Base-by-base conservation (phyloP, 2,113 vertebrate genomes). In the Picathartes gymnocephalus region DNA sequence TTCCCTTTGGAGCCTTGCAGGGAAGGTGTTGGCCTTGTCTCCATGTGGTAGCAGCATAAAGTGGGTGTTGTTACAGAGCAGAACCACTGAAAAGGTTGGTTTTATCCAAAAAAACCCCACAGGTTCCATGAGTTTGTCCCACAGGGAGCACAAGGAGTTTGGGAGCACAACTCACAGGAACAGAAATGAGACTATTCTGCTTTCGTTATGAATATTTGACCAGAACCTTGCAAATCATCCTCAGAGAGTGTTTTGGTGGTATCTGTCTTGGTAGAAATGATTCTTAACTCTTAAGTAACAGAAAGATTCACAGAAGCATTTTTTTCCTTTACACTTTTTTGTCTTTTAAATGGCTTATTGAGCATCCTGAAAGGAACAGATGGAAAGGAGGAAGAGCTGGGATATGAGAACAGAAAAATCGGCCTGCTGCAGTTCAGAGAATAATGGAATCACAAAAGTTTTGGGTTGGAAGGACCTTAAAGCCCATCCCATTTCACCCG, bases 401-500 rank as follows among this genome's bases (percentile, higher is more conserved):
- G 15, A 70, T 12, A 9, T 65, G 15, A 69, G 44, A 95, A 68
- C 12, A 61, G 50, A 85, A 87, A 92, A 74, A 48, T 19, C 37
- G 53, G 19, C 1, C 19, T 48, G 6, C 23, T 73, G 14, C 71
- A 78, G 13, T 45, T 56, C 39, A 35, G 21, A 48, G 20, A 44
- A 25, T 11, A 6, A 11, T 44, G 39, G 47, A 51, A 15, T 35
- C 19, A 42, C 24, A 30, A 16, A 39, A 42, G 4, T 13, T 15
- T 12, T 61, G 21, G 8, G 45, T 12, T 30, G 20, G 20, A 18
- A 10, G 20, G 37, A 42, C 12, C 15, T 11, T 0, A 60, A 30
- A 60, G 1, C 3, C 2, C 30, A 24, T 1, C 54, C 37, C 4
- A 3, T 18, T 0, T 27, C 27, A 21, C 1, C 22, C 28, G 47